phyloP scores from a whole-genome alignment of 2,797 vertebrate species.

The Xerus rutilus region DNA sequence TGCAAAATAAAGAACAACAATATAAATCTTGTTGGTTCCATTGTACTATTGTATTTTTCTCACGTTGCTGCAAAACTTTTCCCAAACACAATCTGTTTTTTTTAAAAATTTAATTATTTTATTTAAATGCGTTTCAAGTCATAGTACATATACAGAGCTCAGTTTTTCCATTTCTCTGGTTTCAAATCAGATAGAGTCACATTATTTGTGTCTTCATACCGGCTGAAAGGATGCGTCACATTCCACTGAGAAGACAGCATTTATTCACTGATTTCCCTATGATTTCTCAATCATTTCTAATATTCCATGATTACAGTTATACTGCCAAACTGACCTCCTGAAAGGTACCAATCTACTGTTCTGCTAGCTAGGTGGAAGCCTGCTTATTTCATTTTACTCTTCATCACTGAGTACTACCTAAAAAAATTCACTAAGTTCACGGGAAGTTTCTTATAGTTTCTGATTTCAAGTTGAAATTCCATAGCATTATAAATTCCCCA shows the following conservation, averaged over 20 bases:
- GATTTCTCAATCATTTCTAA: constrained; percentile 22
- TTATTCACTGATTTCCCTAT: neutral
- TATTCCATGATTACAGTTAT: neutral
- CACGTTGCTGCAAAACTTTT: neutral
- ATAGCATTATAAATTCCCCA: neutral
- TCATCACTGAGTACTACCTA: neutral
- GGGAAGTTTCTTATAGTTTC: neutral
- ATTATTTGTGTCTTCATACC: too few relatives aligned
- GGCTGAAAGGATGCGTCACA: neutral
- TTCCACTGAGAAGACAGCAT: neutral
- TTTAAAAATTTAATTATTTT: too few relatives aligned
- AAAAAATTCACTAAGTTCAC: neutral
- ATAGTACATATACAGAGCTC: too few relatives aligned
- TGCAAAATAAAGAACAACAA: neutral
- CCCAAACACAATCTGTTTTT: neutral
- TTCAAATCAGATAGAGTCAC: too few relatives aligned
- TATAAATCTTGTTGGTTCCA: neutral
- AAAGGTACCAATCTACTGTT: neutral
- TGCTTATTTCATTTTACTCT: neutral
- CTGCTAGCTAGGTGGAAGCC: too few relatives aligned
- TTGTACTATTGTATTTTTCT: neutral
- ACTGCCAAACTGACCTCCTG: neutral
- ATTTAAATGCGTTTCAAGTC: too few relatives aligned
- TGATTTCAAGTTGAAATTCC: constrained; percentile 9
- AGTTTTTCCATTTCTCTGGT: too few relatives aligned